Evolutionary conservation across 2,113 vertebrate genomes (phyloP), one percentile per base, ranked within the genome.

Genomic region (Otocyon megalotis): DNA sequence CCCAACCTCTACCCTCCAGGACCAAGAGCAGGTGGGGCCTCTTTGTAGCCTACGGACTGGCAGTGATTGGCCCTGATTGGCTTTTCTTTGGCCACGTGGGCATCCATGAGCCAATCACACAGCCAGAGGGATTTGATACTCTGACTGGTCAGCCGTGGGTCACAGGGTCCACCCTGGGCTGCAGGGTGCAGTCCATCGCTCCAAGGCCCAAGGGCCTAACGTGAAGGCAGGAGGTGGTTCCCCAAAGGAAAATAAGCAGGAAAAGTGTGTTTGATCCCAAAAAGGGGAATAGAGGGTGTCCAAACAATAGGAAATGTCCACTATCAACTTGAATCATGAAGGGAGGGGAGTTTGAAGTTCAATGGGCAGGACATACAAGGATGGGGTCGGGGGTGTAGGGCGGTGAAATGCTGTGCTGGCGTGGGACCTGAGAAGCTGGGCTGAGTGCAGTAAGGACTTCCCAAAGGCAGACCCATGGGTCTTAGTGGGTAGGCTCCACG

Each of bases 1-100:
- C 4, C 26, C 11, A 20, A 11, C 60, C 14, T 82, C 67, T 43
- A 22, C 1, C 20, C 8, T 37, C 8, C 9, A 50, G 0, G 11
- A 19, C 24, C 81, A 62, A 12, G 24, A 53, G 43, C 24, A 3
- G 1, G 1, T 1, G 67, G 37, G 17, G 6, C 1, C 9, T 89
- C 10, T 92, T 74, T 56, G 56, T 20, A 13, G 14, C 15, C 19
- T 63, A 24, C 1, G 24, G 54, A 43, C 5, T 28, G 5, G n/a
- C 1, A 8, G 60, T 15, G 8, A 8, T 15, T 54, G 43, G 50
- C 15, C 56, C 69, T 79, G 63, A 50, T 2, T 76, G 87, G 85
- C 54, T 72, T 86, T 80, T 65, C 22, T 62, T 83, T 56, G 26
- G 37, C n/a, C 69, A 83, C 1, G 0, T n/a, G 65, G 50, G 1